These are phyloP conservation scores for Sinella curviseta DNA, from an alignment of 1,140 invertebrate species.

Conservation along the genomic window DNA sequence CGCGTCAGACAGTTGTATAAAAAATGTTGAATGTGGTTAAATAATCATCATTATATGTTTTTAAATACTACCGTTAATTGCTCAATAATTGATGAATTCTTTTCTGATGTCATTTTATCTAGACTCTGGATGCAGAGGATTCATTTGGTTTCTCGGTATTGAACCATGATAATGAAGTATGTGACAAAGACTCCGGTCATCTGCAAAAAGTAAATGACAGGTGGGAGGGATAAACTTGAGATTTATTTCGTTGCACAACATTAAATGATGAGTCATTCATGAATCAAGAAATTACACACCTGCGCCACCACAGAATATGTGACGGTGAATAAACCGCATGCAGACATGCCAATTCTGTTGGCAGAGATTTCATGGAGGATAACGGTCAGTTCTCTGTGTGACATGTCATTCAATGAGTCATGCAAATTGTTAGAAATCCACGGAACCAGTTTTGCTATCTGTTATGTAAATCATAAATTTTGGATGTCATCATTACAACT, in stretches of 20 bases:
- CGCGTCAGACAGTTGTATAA: too few species aligned
- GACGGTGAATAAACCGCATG: neutral
- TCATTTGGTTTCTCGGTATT: neutral
- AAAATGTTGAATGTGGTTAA: too few species aligned
- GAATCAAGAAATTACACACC: neutral
- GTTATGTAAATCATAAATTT: neutral
- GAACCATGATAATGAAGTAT: neutral
- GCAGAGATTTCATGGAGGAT: neutral
- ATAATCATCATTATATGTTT: too few species aligned
- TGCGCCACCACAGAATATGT: neutral
- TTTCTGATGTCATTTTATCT: too few species aligned
- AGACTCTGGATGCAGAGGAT: too few species aligned
- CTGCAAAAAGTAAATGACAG: neutral
- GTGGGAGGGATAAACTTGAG: too few species aligned
- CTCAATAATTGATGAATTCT: too few species aligned
- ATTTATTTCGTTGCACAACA: too few species aligned
- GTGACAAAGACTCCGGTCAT: slow-evolving; percentile 1
- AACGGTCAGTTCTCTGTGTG: neutral
- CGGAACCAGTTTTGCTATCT: neutral
- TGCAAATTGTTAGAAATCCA: neutral
- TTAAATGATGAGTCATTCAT: neutral
- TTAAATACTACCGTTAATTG: too few species aligned
- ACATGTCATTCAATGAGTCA: neutral
- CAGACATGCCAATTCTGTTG: neutral
- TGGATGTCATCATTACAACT: too few species aligned